phyloP scores from a whole-genome alignment of 2,113 vertebrate species.

The Zosterops lateralis region DNA sequence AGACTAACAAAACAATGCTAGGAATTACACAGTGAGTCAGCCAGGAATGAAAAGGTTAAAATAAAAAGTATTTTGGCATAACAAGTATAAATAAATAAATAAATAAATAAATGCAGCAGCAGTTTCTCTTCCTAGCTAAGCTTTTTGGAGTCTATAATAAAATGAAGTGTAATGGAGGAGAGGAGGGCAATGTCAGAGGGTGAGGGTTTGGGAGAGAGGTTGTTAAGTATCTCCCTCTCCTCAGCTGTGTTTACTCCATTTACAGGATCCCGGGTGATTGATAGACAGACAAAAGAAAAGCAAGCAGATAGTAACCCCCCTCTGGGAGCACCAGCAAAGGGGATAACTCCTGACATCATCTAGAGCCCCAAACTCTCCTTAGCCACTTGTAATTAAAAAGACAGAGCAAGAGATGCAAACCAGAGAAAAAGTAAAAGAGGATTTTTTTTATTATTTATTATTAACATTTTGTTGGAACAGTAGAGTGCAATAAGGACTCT shows the following conservation, averaged over 20 bases:
- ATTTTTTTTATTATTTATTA: constrained; percentile 73
- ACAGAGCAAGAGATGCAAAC: constrained; percentile 53
- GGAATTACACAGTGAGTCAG: background rate
- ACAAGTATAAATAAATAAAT: constrained; percentile 26
- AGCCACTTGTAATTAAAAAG: constrained; percentile 52
- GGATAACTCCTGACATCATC: constrained; percentile 38
- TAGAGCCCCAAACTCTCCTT: constrained; percentile 4
- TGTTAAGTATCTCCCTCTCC: constrained; percentile 55
- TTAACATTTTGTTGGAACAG: constrained; percentile 76
- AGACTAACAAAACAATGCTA: background rate
- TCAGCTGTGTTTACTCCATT: constrained; percentile 34
- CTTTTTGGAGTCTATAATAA: constrained; percentile 59
- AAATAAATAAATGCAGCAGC: background rate
- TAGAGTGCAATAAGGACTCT: constrained; percentile 76
- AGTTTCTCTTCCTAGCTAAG: constrained; percentile 25
- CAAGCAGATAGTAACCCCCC: constrained; percentile 56
- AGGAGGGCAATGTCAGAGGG: constrained; percentile 43
- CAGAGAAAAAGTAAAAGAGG: constrained; percentile 48
- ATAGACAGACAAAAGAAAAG: constrained; percentile 30
- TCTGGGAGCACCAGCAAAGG: constrained; percentile 20
- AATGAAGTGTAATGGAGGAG: constrained; percentile 45
- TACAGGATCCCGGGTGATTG: constrained; percentile 48
- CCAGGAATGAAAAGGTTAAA: constrained; percentile 8
- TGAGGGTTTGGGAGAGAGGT: constrained; percentile 52
- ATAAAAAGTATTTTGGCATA: constrained; percentile 11